Evolutionary conservation across 1,140 invertebrate genomes (phyloP), one percentile per base, ranked within the genome.

Genomic region (Forficula auricularia): DNA sequence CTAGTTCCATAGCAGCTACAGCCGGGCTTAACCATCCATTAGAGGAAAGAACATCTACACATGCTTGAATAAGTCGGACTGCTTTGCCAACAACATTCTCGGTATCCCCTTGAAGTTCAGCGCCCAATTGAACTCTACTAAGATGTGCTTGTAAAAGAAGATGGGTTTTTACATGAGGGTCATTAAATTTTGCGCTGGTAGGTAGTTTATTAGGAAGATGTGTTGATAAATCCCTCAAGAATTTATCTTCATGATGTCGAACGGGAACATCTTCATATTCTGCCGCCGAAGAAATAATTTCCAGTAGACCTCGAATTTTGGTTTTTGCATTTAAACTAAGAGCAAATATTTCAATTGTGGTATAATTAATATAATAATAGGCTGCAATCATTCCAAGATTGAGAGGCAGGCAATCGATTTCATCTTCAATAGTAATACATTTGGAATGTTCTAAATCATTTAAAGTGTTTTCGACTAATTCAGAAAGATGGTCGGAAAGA

Each of bases 301-400:
- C 96, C 46, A 99, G 64, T 1, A 99, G 66, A 27, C 92, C 92
- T 18, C 91, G 75, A 36, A 98, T 87, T 66, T 98, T 99, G 0
- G 94, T 99, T 66, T 98, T 98, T 46, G 73, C 87, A 39, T 92
- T 97, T 3, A 99, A 61, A 2, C 94, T 98, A 50, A 96, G 72
- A 54, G 87, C 94, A 68, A 99, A 99, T 44, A 98, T 65, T 62
- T 98, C 82, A 48, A 99, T 98, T 0, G 96, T 99, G 0, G 92
- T 95, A 53, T 99, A 99, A 63, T 98, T 97, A 49, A 98, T 98
- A 59, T 98, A 99, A 61, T 99, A 99, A 61, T 99, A 99, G 0
- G 94, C 91, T 2, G 95, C 94, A 62, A 99, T 99, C 91, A 99
- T 98, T 46, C 96, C 96, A 56, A 99, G 66, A 68, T 99, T 99